phyloP scores from a whole-genome alignment of 2,888 invertebrate species.

The Pseudococcus viburni region DNA sequence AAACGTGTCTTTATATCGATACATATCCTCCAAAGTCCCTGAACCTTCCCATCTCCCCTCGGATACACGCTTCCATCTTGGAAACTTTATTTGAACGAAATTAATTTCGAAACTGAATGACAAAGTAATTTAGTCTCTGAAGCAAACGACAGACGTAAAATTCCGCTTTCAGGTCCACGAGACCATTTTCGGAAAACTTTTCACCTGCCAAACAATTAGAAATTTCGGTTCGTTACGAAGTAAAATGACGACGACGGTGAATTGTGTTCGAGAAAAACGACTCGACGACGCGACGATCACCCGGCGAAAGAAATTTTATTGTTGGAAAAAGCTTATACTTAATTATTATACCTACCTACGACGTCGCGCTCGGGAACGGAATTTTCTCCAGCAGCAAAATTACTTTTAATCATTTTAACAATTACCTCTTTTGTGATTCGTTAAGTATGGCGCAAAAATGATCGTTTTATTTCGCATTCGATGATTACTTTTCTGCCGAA shows the following conservation, averaged over 20 bases:
- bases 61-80: background rate
- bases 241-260: background rate
- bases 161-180: slow-evolving; percentile 35
- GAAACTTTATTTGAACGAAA: slow-evolving; percentile 44
- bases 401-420: slow-evolving; percentile 46
- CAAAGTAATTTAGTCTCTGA: slow-evolving; percentile 26
- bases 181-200: slow-evolving; percentile 18
- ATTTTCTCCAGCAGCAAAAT: slow-evolving; percentile 13
- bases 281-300: background rate
- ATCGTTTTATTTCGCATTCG: slow-evolving; percentile 50
- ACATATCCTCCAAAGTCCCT: background rate
- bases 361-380: background rate
- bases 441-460: slow-evolving; percentile 51
- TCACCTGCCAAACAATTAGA: slow-evolving; percentile 44
- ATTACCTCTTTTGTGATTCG: slow-evolving; percentile 51
- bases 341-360: slow-evolving; percentile 33
- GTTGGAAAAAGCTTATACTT: slow-evolving; percentile 8
- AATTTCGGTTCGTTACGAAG: slow-evolving; percentile 18
- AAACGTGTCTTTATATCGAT: background rate
- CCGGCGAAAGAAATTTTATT: slow-evolving; percentile 37
- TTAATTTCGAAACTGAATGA: slow-evolving; percentile 36
- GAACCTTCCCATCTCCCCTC: background rate
- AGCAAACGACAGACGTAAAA: slow-evolving; percentile 20
- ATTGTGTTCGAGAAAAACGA: slow-evolving; percentile 32
- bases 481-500: slow-evolving; percentile 58